Evolutionary conservation across 2,797 vertebrate species (phyloP), one percentile per base, ranked within the genome.

Genomic region (Sparus aurata): DNA sequence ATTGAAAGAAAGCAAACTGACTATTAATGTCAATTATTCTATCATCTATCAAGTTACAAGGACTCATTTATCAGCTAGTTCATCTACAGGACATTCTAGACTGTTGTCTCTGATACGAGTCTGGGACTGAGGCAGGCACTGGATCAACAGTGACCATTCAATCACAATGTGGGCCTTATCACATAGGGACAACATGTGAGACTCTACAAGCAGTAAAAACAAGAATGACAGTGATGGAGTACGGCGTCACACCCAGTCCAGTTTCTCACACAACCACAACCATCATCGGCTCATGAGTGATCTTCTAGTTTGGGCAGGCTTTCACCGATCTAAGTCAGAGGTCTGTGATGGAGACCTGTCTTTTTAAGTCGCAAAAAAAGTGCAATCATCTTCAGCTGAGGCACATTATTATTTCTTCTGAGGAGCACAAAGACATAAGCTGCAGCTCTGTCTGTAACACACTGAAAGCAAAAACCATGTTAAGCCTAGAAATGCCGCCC

Each of bases 151-250:
- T 5, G 25, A 62, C 3, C 18, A 27, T 23, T 11, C 22, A 15
- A 25, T 22, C 25, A 49, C 1, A 54, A 8, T 45, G 23, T 62
- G 22, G 23, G 3, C 16, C 16, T 38, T 12, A 41, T 61, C 50
- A 23, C 55, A 12, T 11, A 0, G 18, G 22, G 43, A 69, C 17
- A 71, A 43, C 23, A 27, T 1, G 17, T 46, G 12, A 38, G 74
- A 72, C 20, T 25, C 5, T n/a, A 46, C 15, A 46, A 68, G 27
- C 1, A 30, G 34, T 2, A 27, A 58, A 54, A 75, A 50, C 30
- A 77, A 43, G 2, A 64, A 38, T 12, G 20, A 59, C 68, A 64
- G 15, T 55, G 30, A 78, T 57, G 1, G 34, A 79, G 17, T 27
- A 22, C 20, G 9, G 4, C 3, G 17, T 20, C 20, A 52, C 49